Evolutionary conservation across 2,888 invertebrate species (phyloP).

Genomic region (Sipha maydis): DNA sequence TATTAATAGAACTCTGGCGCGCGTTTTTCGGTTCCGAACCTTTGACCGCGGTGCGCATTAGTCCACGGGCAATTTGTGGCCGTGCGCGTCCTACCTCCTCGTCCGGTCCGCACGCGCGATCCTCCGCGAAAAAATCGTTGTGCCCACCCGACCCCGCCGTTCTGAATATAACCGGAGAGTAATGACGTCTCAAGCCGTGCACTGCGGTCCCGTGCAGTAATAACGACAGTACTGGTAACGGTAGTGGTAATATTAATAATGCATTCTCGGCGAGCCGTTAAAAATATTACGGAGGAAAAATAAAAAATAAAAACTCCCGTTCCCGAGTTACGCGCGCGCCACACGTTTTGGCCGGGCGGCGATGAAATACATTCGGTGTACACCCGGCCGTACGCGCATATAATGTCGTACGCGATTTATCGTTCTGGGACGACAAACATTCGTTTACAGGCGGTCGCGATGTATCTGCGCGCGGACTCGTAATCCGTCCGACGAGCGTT

Average conservation of each 20-base stretch:
- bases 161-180: conserved; percentile 10
- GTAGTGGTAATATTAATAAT: neutral
- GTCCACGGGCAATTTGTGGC: conserved; percentile 6
- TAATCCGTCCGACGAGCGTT: too few relatives aligned
- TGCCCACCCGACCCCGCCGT: neutral
- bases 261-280: neutral
- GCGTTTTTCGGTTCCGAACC: conserved; percentile 5
- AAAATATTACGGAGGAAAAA: neutral
- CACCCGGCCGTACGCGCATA: too few relatives aligned
- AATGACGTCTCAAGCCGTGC: neutral
- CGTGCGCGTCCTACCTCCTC: neutral
- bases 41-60: neutral
- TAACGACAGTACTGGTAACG: too few relatives aligned
- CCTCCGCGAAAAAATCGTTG: neutral
- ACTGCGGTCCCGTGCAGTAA: too few relatives aligned
- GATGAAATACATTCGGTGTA: too few relatives aligned
- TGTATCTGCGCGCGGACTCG: too few relatives aligned
- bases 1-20: conserved; percentile 28
- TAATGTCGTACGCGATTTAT: too few relatives aligned
- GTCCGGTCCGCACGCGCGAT: neutral
- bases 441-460: too few relatives aligned
- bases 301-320: too few relatives aligned
- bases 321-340: too few relatives aligned
- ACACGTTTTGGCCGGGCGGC: too few relatives aligned
- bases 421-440: too few relatives aligned